Conservation (phyloP, 2,888 invertebrate genomes). For the Seladonia tumulorum region DNA sequence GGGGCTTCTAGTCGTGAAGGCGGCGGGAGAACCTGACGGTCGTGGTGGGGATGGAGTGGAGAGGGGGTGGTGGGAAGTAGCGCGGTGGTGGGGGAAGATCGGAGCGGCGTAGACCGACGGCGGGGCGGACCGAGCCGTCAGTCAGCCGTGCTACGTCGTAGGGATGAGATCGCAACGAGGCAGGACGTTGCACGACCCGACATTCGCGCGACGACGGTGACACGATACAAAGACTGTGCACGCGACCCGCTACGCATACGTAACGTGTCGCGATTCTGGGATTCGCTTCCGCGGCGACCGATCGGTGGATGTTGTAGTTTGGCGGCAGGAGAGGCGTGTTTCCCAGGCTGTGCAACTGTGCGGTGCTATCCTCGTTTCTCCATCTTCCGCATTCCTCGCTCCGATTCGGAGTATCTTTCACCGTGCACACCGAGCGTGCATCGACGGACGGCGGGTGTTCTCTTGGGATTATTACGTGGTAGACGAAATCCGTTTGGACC, state of each 20-base stretch:
- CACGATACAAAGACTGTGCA: slow-evolving; percentile 43
- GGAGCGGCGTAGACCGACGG: slow-evolving; percentile 60
- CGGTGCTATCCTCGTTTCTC: slow-evolving; percentile 63
- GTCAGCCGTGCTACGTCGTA: slow-evolving; percentile 80
- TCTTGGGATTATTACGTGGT: slow-evolving; percentile 23
- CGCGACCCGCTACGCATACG: slow-evolving; percentile 27
- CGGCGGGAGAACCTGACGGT: slow-evolving; percentile 22
- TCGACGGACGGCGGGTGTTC: slow-evolving; percentile 29
- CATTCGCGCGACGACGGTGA: slow-evolving; percentile 64
- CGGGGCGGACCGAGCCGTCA: slow-evolving; percentile 74
- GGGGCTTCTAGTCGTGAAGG: slow-evolving; percentile 35
- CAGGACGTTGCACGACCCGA: slow-evolving; percentile 60
- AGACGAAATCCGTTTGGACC: background rate
- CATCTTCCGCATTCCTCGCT: slow-evolving; percentile 63
- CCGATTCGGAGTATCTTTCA: slow-evolving; percentile 51
- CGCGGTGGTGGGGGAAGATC: slow-evolving; percentile 26
- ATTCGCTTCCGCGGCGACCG: slow-evolving; percentile 5
- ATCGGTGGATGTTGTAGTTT: slow-evolving; percentile 18
- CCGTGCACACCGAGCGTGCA: slow-evolving; percentile 35
- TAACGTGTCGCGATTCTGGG: slow-evolving; percentile 26
- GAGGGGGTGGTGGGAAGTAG: background rate
- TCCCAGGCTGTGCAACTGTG: slow-evolving; percentile 64
- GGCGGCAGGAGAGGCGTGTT: slow-evolving; percentile 53
- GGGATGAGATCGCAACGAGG: slow-evolving; percentile 74
- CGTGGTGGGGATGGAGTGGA: slow-evolving; percentile 3